Evolutionary conservation across 1,140 invertebrate genomes (phyloP).

Genomic region (Zaprionus inermis): DNA sequence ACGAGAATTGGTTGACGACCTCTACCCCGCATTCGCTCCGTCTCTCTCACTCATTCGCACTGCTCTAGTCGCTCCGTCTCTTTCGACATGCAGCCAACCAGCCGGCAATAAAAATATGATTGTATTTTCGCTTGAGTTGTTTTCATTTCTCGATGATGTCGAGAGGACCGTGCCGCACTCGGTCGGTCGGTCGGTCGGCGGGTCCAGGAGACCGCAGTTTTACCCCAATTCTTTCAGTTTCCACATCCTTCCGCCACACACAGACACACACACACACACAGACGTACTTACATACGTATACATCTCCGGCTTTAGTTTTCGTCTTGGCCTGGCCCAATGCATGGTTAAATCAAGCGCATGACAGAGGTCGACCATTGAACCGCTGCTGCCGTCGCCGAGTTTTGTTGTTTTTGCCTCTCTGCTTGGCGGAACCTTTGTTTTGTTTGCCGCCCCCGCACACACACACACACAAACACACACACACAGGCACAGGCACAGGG

Average conservation of each 20-base stretch:
- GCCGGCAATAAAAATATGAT: slow-evolving; percentile 82
- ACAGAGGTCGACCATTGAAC: slow-evolving; percentile 73
- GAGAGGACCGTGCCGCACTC: slow-evolving; percentile 59
- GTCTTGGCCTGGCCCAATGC: slow-evolving; percentile 59
- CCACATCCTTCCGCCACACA: slow-evolving; percentile 45
- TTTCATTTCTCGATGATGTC: slow-evolving; percentile 82
- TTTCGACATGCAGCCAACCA: slow-evolving; percentile 72
- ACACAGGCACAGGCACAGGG: not conserved
- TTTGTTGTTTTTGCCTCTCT: slow-evolving; percentile 57
- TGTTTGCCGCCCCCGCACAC: slow-evolving; percentile 51
- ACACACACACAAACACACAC: not conserved
- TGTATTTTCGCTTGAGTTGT: slow-evolving; percentile 82
- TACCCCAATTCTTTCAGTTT: slow-evolving; percentile 43
- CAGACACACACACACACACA: slow-evolving; percentile 11
- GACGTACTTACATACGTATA: not conserved
- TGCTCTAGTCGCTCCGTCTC: slow-evolving; percentile 31
- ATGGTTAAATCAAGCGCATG: slow-evolving; percentile 78
- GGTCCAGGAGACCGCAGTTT: slow-evolving; percentile 52
- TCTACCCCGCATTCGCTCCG: not conserved
- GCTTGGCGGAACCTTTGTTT: slow-evolving; percentile 48
- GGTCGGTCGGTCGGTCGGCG: slow-evolving; percentile 21
- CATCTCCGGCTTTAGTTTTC: slow-evolving; percentile 26
- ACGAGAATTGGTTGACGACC: slow-evolving; percentile 64
- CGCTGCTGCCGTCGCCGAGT: slow-evolving; percentile 44
- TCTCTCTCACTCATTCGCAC: not conserved